phyloP scores from a whole-genome alignment of 2,888 invertebrate species.

The Thymelicus lineola region DNA sequence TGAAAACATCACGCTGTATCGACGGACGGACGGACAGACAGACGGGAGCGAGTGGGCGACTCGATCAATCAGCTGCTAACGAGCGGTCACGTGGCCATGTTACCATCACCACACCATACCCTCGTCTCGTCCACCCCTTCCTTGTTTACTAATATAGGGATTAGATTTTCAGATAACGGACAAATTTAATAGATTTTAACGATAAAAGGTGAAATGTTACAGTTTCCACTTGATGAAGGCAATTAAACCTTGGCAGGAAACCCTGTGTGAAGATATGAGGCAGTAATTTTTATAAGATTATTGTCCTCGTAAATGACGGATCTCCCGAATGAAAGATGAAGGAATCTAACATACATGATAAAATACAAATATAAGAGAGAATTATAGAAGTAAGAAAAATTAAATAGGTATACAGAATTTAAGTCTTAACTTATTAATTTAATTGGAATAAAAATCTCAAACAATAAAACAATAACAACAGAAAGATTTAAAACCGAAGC shows the following conservation, averaged over 20 bases:
- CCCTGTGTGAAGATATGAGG: no score
- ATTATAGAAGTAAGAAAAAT: no score
- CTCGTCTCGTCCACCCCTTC: conserved; percentile 37
- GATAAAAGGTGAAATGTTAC: background rate
- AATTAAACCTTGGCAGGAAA: no score
- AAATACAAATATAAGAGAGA: no score
- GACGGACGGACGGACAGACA: conserved; percentile 39
- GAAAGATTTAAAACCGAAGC: conserved; percentile 13
- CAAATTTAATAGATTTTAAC: conserved; percentile 19
- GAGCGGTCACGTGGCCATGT: conserved; percentile 63
- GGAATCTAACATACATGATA: no score
- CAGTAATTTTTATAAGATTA: no score
- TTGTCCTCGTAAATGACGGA: no score
- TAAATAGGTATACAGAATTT: no score
- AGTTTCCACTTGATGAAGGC: background rate
- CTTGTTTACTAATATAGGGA: conserved; percentile 33
- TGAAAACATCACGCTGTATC: conserved; percentile 60
- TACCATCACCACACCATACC: conserved; percentile 40
- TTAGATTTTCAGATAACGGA: conserved; percentile 23
- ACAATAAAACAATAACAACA: conserved; percentile 2
- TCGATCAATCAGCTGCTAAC: conserved; percentile 83
- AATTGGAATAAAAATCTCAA: background rate
- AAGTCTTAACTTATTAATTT: background rate
- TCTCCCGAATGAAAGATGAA: no score
- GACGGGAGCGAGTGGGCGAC: conserved; percentile 61